Evolutionary conservation across 2,113 vertebrate species (phyloP).

Genomic region (Spermophilus dauricus): DNA sequence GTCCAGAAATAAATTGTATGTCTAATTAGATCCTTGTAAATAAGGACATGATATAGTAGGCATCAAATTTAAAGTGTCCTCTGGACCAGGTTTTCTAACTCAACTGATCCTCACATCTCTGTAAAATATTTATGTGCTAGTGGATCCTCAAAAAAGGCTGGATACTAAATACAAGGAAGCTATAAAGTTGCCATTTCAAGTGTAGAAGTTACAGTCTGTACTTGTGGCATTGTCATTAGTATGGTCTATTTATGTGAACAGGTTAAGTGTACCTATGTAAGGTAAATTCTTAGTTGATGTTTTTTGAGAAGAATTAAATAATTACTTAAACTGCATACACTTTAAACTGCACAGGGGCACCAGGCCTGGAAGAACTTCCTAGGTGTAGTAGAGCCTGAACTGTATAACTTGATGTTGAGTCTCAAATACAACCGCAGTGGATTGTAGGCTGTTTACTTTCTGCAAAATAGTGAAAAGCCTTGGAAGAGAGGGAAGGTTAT

Average conservation of each 20-base stretch:
- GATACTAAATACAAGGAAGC: neutral
- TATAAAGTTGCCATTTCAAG: neutral
- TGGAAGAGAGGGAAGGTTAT: neutral
- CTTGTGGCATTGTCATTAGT: neutral
- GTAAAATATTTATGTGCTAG: neutral
- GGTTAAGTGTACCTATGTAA: neutral
- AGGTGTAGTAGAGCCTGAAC: neutral
- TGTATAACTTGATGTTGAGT: neutral
- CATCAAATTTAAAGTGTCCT: neutral
- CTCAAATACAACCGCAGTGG: neutral
- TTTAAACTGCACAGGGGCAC: neutral
- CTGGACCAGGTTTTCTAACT: neutral
- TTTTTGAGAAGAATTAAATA: neutral
- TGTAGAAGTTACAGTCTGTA: neutral
- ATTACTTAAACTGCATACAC: neutral
- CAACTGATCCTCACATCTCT: neutral
- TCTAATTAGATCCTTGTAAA: neutral
- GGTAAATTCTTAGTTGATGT: neutral
- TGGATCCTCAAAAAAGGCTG: neutral
- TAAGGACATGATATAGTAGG: neutral
- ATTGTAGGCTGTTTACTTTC: neutral
- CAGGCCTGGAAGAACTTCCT: neutral
- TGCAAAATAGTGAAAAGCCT: neutral
- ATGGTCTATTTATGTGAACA: neutral
- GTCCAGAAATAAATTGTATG: neutral